Evolutionary conservation across 2,113 vertebrate genomes (phyloP).

Genomic region (Atherinomorus stipes): DNA sequence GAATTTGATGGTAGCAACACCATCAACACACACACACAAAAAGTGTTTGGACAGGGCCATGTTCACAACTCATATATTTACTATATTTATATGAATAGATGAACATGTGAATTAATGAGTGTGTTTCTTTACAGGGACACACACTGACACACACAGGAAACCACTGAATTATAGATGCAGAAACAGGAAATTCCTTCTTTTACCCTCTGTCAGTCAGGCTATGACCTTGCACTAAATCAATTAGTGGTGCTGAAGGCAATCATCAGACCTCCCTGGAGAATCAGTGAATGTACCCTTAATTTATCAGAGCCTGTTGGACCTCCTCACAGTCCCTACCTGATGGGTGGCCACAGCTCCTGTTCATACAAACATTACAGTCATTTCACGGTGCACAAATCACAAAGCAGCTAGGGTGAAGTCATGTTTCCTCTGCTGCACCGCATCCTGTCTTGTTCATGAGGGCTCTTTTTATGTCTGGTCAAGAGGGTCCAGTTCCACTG

Average conservation of each 20-base stretch:
- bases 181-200: conserved; percentile 84
- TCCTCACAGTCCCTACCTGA: conserved; percentile 49
- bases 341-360: conserved; percentile 60
- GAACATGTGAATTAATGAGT: conserved; percentile 25
- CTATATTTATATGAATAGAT: not conserved
- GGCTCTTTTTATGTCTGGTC: conserved; percentile 38
- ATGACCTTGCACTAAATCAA: conserved; percentile 84
- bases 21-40: too few relatives aligned
- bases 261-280: conserved; percentile 65
- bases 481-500: conserved; percentile 37
- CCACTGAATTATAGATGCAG: conserved; percentile 84
- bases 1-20: too few relatives aligned
- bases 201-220: conserved; percentile 77
- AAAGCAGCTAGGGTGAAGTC: conserved; percentile 42
- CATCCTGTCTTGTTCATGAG: conserved; percentile 47
- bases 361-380: conserved; percentile 44
- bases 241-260: conserved; percentile 80
- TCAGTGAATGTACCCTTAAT: conserved; percentile 66
- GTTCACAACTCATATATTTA: too few relatives aligned
- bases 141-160: conserved; percentile 70
- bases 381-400: conserved; percentile 63
- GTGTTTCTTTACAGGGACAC: conserved; percentile 1
- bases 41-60: too few relatives aligned
- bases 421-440: conserved; percentile 33
- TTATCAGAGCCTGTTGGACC: conserved; percentile 61